These are phyloP conservation scores for Ochropleura leucogaster DNA, from an alignment of 2,888 invertebrate species.

Conservation along the genomic window DNA sequence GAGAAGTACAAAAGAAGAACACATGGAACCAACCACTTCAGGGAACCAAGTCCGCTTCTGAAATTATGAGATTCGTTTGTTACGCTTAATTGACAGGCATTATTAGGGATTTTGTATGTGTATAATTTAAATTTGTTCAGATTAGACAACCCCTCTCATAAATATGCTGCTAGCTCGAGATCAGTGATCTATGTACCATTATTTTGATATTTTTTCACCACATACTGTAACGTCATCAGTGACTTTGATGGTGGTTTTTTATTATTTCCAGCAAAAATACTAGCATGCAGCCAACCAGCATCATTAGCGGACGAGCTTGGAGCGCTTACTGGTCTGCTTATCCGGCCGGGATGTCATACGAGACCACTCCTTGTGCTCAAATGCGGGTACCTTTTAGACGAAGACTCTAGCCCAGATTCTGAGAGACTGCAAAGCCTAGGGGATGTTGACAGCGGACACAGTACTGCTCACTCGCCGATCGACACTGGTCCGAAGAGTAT, in stretches of 20 bases:
- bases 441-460: conserved; percentile 97
- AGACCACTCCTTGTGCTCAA: conserved; percentile 93
- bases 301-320: conserved; percentile 93
- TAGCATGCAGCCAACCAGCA: conserved; percentile 91
- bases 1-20: too few relatives aligned
- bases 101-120: not conserved
- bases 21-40: too few relatives aligned
- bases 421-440: conserved; percentile 94
- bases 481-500: conserved; percentile 96
- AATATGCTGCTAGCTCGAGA: not conserved
- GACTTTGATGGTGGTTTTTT: conserved; percentile 49
- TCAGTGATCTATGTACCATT: not conserved
- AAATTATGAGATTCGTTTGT: not conserved
- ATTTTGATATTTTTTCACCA: not conserved
- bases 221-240: conserved; percentile 23
- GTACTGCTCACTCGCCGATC: conserved; percentile 96
- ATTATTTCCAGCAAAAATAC: conserved; percentile 91
- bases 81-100: not conserved
- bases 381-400: conserved; percentile 94
- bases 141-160: not conserved
- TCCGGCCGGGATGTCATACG: conserved; percentile 83
- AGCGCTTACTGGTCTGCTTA: conserved; percentile 81
- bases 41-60: not conserved
- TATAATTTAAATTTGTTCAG: not conserved
- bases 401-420: conserved; percentile 96